Base-by-base conservation (phyloP, 1,140 invertebrate species). In the Mylabris phalerata region DNA sequence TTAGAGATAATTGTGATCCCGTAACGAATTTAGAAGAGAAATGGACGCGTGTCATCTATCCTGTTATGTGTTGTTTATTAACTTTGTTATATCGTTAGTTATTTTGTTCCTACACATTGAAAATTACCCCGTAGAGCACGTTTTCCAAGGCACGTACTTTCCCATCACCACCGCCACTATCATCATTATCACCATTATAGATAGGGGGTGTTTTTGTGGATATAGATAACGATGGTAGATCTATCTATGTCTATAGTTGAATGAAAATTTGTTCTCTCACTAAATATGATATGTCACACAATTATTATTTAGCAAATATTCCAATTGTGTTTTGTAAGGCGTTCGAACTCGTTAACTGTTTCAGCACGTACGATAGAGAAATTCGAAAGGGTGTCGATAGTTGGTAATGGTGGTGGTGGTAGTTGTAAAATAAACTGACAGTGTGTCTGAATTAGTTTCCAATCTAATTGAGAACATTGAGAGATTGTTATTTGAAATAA, bases 21-120 rank as follows among this genome's bases (percentile, higher is more conserved):
- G 19, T 19, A 19, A 19, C 19, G 19, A 32, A 32, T 32, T 4
- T 32, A 32, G 32, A 5, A 7, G 7, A 32, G 32, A 32, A 32
- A 7, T 5, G 51, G 43, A 54, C 51, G 42, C 43, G 51, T 54
- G 51, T 54, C 32, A 32, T 26, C 42, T 7, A 24, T 42, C 11
- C 38, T 13, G 9, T 40, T 11, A 43, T 54, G 51, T 27, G 39
- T 50, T 55, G 57, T 57, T 59, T 60, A 63, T 63, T 63, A 63
- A 63, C 61, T 63, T 63, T 60, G 61, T 63, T 63, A 63, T 51
- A 63, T 63, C 60, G 61, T 63, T 63, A 63, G 61, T 60, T 63
- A 54, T 57, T 63, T 32, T 55, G 60, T 62, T 62, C 60, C 26
- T 54, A 7, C 19, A 19, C 19, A 19, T 19, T 19, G 19, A 1